Evolutionary conservation across 2,888 invertebrate species (phyloP), one percentile per base, ranked within the genome.

Genomic region (Barypeithes pellucidus): DNA sequence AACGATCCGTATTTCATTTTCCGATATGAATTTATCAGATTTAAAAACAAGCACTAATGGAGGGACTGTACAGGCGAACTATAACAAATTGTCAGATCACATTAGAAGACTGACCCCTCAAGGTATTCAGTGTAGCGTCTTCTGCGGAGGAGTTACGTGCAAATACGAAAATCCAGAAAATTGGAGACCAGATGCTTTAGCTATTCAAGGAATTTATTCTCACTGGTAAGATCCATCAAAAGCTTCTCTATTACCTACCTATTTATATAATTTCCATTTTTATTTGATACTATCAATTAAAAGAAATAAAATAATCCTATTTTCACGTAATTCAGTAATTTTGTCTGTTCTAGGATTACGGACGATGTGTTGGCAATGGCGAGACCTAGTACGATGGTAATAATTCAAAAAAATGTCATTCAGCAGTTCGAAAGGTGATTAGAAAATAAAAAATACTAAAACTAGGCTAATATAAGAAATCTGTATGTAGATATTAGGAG

Each of bases 351-450:
- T 87, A 95, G 96, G 96, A 91, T 96, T 78, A 96, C 95, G 5
- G 93, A 95, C 78, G 92, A 95, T 82, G 93, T 96, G 78, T 86
- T 96, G 81, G 96, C 96, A 83, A 96, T 95, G 95, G 93, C 95
- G 71, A 91, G 96, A 18, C 95, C 95, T 71, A 95, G 92, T 84
- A 92, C 93, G 43, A 88, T 90, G 24, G 87, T 90, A 77, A 93
- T 96, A 66, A 89, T 92, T 3, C 91, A 94, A 80, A 72, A 92
- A 82, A 91, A 94, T 79, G 89, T 95, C 78, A 90, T 95, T 78
- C 90, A 92, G 80, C 94, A 95, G 85, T 95, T 96, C 84, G 90
- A 92, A 84, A 91, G 91, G 89, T 90, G 87, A 69, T 57, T 43
- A 39, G 11, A 36, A 36, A 8, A n/a, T 39, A 12, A 12, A 39